A percentile compares a stretch with the other conserved stretches of the same genome.
Evolutionary conservation across 2,888 invertebrate species (phyloP).

Genomic region (Magallana nippona): DNA sequence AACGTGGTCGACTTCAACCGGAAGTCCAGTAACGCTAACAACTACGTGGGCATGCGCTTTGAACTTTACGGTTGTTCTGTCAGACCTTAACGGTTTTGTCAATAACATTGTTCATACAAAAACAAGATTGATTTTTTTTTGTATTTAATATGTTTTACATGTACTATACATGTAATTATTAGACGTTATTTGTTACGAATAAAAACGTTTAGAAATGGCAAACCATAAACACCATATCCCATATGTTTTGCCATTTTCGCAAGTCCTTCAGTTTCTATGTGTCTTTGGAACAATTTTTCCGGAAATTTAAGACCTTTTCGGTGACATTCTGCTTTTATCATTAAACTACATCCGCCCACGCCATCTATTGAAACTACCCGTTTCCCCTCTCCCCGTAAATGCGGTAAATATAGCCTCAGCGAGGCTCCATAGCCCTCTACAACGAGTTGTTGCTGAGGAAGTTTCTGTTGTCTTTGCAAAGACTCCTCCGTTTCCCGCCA

Average conservation of each 20-base stretch:
- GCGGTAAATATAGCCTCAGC: constrained; percentile 64
- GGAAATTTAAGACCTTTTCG: constrained; percentile 73
- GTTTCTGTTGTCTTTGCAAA: constrained; percentile 56
- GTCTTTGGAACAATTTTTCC: constrained; percentile 68
- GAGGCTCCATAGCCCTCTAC: constrained; percentile 73
- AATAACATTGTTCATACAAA: not conserved
- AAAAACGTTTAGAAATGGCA: constrained; percentile 72
- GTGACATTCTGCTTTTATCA: constrained; percentile 71
- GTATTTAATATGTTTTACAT: too few relatives aligned
- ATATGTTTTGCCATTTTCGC: constrained; percentile 75
- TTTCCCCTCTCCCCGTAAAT: constrained; percentile 69
- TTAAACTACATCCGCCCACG: constrained; percentile 75
- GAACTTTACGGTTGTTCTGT: constrained; percentile 56
- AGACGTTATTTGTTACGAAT: constrained; percentile 41
- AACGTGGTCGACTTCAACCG: constrained; percentile 52
- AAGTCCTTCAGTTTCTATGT: constrained; percentile 77
- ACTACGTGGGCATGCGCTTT: constrained; percentile 59
- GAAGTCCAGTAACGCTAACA: constrained; percentile 51
- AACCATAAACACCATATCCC: constrained; percentile 70
- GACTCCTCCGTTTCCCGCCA: constrained; percentile 75
- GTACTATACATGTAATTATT: not conserved
- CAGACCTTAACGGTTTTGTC: not conserved
- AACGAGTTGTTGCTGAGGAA: constrained; percentile 63
- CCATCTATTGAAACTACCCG: constrained; percentile 74
- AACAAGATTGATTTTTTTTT: too few relatives aligned